Percentiles rank a stretch among this genome's conserved stretches.
phyloP scores from a whole-genome alignment of 2,888 invertebrate genomes.

The Galerucella nymphaeae region DNA sequence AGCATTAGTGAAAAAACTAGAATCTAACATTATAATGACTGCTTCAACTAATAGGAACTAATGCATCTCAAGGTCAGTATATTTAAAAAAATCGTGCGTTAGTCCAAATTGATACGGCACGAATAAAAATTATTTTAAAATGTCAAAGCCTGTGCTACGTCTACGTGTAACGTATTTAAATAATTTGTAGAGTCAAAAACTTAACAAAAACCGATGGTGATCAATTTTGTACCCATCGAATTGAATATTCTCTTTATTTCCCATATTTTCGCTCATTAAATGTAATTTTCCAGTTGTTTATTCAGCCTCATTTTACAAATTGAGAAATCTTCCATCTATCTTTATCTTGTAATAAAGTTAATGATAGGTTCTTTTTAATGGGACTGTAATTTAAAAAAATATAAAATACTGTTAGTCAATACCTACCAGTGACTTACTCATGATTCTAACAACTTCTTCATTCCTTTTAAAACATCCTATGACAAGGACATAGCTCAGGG shows the following conservation, averaged over 20 bases:
- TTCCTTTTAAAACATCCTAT: neutral
- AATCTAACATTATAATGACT: too few species aligned
- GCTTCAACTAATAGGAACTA: too few species aligned
- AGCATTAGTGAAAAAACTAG: too few species aligned
- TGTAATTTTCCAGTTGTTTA: neutral
- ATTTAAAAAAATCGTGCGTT: too few species aligned
- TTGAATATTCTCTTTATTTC: neutral
- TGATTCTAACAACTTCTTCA: slow-evolving; percentile 13
- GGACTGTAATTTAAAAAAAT: slow-evolving; percentile 8
- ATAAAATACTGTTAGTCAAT: slow-evolving; percentile 18
- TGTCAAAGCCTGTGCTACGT: too few species aligned
- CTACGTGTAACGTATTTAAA: too few species aligned
- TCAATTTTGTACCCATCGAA: neutral
- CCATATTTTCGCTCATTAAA: neutral
- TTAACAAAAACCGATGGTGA: neutral
- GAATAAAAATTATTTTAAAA: too few species aligned
- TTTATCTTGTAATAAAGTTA: neutral
- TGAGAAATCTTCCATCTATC: slow-evolving; percentile 10
- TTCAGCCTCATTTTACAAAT: slow-evolving; percentile 1
- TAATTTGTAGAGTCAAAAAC: too few species aligned
- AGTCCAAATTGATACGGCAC: too few species aligned
- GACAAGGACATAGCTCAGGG: slow-evolving; percentile 7
- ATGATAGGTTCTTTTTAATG: slow-evolving; percentile 8
- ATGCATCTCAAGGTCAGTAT: too few species aligned
- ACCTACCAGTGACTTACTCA: slow-evolving; percentile 16